These are phyloP conservation scores for Pipistrellus pipistrellus DNA, from an alignment of 2,797 vertebrate genomes.

Conservation along the genomic window DNA sequence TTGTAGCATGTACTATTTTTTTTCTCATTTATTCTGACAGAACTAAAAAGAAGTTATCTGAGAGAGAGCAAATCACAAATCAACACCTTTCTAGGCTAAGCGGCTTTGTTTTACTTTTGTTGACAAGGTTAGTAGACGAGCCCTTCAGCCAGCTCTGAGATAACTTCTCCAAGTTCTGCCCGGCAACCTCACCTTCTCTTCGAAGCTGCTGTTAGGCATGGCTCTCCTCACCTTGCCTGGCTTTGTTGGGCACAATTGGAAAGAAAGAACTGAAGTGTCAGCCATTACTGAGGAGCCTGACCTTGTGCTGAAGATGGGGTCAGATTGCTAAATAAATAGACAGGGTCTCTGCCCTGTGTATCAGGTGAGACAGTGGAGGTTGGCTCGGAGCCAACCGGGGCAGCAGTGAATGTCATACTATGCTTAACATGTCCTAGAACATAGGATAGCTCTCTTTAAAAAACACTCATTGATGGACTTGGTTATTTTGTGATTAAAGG, in stretches of 20 bases:
- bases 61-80: constrained; percentile 15
- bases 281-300: background rate
- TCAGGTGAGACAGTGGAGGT: background rate
- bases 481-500: constrained; percentile 24
- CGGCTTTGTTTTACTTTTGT: background rate
- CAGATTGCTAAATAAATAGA: background rate
- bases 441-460: background rate
- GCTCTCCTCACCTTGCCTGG: background rate
- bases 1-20: constrained; percentile 36
- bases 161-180: background rate
- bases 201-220: background rate
- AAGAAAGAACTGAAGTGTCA: background rate
- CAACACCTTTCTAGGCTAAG: background rate
- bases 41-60: constrained; percentile 27
- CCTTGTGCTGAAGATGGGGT: background rate
- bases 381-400: background rate
- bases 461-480: constrained; percentile 4
- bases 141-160: background rate
- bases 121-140: background rate
- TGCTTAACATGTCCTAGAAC: background rate
- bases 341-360: background rate
- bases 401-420: background rate
- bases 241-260: background rate
- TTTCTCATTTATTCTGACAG: constrained; percentile 22
- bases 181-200: background rate